These are phyloP conservation scores for Nothocercus julius DNA, from an alignment of 2,113 vertebrate species.

Conservation along the genomic window DNA sequence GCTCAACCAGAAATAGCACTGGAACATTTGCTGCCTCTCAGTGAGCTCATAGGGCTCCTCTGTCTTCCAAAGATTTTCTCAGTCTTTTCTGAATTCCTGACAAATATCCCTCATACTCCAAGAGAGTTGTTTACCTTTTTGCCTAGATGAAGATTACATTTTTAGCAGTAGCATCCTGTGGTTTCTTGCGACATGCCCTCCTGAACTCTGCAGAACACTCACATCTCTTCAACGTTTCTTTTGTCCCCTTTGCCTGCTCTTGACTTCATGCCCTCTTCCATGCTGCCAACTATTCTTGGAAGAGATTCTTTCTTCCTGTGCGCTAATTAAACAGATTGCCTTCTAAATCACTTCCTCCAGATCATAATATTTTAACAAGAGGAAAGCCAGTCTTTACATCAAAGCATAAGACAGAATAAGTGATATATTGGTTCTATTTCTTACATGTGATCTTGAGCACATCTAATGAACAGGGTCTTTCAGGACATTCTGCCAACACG, in stretches of 20 bases:
- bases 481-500: no score
- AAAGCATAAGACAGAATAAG: background rate
- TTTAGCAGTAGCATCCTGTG: background rate
- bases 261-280: background rate
- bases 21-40: constrained; percentile 1
- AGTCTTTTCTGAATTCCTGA: constrained; percentile 8
- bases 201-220: background rate
- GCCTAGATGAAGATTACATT: background rate
- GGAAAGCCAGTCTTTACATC: background rate
- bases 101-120: background rate
- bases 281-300: background rate
- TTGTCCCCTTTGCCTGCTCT: background rate
- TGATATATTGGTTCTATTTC: background rate
- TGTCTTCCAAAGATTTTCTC: background rate
- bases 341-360: background rate
- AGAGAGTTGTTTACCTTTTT: background rate
- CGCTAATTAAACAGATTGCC: constrained; percentile 11
- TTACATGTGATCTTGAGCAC: background rate
- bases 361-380: constrained; percentile 22
- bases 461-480: no score
- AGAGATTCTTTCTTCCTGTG: background rate
- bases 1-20: constrained; percentile 14
- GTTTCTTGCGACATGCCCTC: background rate
- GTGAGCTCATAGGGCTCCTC: constrained; percentile 12
- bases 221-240: background rate